Base-by-base conservation (phyloP, 2,797 vertebrate species). In the Argyrosomus regius region DNA sequence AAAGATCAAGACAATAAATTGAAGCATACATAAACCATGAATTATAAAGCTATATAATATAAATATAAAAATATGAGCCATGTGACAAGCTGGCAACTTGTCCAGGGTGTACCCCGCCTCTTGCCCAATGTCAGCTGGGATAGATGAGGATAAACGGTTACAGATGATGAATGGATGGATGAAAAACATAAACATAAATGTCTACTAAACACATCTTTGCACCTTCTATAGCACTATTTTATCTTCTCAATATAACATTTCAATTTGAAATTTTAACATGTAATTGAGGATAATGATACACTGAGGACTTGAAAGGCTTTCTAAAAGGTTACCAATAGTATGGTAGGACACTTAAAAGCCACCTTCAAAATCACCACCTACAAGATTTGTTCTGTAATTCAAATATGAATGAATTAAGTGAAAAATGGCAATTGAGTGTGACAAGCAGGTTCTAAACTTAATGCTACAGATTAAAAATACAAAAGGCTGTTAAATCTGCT, bases 271-370 rank as follows among this genome's bases (percentile, higher is more conserved):
- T 24, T 24, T 10, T 22, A 50, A 45, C 41, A 54, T 28, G 22
- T 31, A 28, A 79, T 54, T 17, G 10, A 49, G 14, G 22, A 31
- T 53, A 59, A 46, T 59, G 16, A 71, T 28, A 39, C 45, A 35
- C 31, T 35, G 35, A 9, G 56, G 62, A 57, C 20, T n/a, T 57
- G 12, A 54, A 11, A 22, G 5, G 10, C 4, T 54, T 56, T 46
- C 12, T 45, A 56, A 63, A 81, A 63, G 17, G 6, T 65, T 56
- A 45, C 11, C 3, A 35, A 64, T 7, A 53, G 35, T 18, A 64
- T 16, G 20, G 35, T 22, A 49, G 17, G 49, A 66, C 43, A 41
- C 35, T 6, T 28, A 22, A 35, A 58, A 26, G 12, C 6, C 26
- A 39, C 35, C 35, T 59, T 65, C 1, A 43, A 14, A 52, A 35